Base-by-base conservation (phyloP, 1,140 invertebrate species). In the Arctopsyche grandis region DNA sequence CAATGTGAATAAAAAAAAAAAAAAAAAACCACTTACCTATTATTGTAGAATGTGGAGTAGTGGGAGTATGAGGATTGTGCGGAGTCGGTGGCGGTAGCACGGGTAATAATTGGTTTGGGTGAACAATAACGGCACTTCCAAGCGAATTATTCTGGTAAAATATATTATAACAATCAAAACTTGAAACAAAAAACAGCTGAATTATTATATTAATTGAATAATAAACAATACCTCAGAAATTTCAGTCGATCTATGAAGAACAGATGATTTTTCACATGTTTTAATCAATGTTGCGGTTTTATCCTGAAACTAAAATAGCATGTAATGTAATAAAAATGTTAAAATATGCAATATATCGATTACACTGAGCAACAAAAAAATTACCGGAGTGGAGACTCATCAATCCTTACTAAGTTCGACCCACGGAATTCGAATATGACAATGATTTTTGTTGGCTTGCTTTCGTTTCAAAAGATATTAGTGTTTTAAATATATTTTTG, bases 51-150 rank as follows among this genome's bases (percentile, higher is more conserved):
- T 87, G 85, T 43, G 80, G 82, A 38, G 82, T 79, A 38, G 79
- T 78, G 0, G 82, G 80, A 76, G 80, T 79, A 38, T 81, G 82
- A 22, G 76, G 75, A 44, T 85, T 85, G 9, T 86, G 86, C 0
- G 86, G 87, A 43, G 78, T 66, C 16, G 88, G 86, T 3, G 92
- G 91, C 4, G 92, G 91, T 81, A 93, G 87, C 46, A 94, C 90
- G 22, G 93, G 93, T 74, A 94, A 85, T 66, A 94, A 85, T 84
- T 94, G 92, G 82, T 90, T 93, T 9, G 93, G 93, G 80, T 92
- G 90, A 58, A 94, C 93, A 83, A 94, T 94, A 21, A 94, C 93
- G 60, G 93, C 87, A 76, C 86, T 88, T 75, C 83, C 86, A 74
- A 80, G 70, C 75, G 80, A 78, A 44, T 76, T 78, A 44, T 75